phyloP scores from a whole-genome alignment of 1,140 invertebrate genomes.

The Vollenhovia emeryi region DNA sequence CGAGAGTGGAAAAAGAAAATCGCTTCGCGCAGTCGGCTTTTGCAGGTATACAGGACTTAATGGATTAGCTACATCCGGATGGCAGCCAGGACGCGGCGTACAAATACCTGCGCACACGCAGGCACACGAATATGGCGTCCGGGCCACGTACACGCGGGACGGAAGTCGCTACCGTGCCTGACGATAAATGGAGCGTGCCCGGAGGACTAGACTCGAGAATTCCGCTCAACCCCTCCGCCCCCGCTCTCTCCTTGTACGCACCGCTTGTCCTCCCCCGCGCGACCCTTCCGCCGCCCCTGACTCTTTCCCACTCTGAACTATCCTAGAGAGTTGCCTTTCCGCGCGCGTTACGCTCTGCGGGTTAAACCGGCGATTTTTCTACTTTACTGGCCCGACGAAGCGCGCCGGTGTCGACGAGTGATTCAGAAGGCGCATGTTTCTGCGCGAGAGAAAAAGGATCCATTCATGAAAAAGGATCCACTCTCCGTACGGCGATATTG shows the following conservation, averaged over 20 bases:
- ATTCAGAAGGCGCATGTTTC: background rate
- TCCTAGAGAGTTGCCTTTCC: background rate
- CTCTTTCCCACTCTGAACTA: background rate
- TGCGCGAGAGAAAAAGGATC: background rate
- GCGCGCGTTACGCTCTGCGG: conserved; percentile 30
- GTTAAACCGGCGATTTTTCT: conserved; percentile 35
- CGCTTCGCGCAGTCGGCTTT: conserved; percentile 57
- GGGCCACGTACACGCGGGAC: background rate
- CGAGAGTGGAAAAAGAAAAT: conserved; percentile 46
- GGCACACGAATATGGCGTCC: conserved; percentile 20
- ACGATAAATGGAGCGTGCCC: conserved; percentile 64
- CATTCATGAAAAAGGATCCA: background rate
- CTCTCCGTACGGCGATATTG: no score
- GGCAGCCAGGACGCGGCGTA: conserved; percentile 32
- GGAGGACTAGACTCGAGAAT: conserved; percentile 47
- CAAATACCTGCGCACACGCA: conserved; percentile 39
- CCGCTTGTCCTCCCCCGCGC: background rate
- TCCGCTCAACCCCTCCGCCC: background rate
- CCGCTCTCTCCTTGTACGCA: conserved; percentile 18
- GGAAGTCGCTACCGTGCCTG: conserved; percentile 22
- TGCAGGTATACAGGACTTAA: conserved; percentile 64
- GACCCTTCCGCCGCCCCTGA: no score
- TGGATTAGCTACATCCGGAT: conserved; percentile 71
- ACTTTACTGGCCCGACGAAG: conserved; percentile 32
- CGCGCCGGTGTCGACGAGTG: background rate